Evolutionary conservation across 2,797 vertebrate species (phyloP).

Genomic region (Coregonus ussuriensis): DNA sequence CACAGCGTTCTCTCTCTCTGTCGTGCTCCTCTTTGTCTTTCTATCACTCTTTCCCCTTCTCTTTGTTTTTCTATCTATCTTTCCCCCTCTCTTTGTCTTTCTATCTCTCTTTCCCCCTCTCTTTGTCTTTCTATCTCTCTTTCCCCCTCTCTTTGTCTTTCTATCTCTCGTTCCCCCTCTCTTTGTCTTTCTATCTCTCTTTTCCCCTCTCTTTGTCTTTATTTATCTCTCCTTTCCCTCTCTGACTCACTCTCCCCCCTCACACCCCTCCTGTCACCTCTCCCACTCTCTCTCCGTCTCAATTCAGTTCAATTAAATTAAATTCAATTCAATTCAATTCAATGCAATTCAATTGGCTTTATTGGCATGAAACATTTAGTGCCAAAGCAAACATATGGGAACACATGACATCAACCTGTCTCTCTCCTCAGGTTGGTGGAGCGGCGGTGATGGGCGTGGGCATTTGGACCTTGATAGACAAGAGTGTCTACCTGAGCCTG

Average conservation of each 20-base stretch:
- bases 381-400: background rate
- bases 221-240: background rate
- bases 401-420: background rate
- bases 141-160: too few species aligned
- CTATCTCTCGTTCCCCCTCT: too few species aligned
- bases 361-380: background rate
- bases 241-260: slow-evolving; percentile 6
- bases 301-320: background rate
- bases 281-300: slow-evolving; percentile 11
- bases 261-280: background rate
- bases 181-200: too few species aligned
- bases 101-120: slow-evolving; percentile 13
- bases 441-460: slow-evolving; percentile 82
- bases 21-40: slow-evolving; percentile 8
- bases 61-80: background rate
- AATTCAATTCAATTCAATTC: too few species aligned
- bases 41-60: background rate
- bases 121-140: background rate
- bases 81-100: background rate
- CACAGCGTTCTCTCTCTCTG: background rate
- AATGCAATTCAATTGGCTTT: too few species aligned
- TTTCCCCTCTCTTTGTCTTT: too few species aligned
- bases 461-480: slow-evolving; percentile 86
- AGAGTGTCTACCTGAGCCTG: slow-evolving; percentile 84
- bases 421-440: slow-evolving; percentile 76